Evolutionary conservation across 2,113 vertebrate species (phyloP).

Genomic region (Naja naja): DNA sequence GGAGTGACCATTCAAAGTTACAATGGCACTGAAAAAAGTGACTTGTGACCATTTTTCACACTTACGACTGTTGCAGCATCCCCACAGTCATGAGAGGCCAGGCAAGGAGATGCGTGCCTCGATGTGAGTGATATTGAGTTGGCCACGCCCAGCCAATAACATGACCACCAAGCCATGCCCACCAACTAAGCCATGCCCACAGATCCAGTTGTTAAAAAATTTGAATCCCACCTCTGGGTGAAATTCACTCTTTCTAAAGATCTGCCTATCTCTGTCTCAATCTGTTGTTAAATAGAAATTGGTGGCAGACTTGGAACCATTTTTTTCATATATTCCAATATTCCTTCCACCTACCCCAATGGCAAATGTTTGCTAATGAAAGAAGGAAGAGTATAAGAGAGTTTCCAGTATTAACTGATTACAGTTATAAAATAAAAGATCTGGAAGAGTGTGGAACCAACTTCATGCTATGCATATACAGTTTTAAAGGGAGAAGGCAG

Average conservation of each 20-base stretch:
- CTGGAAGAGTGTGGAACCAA: neutral
- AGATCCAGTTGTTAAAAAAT: too few species aligned
- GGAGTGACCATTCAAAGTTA: too few species aligned
- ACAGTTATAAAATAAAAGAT: neutral
- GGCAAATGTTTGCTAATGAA: neutral
- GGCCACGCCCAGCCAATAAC: too few species aligned
- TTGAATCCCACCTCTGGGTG: too few species aligned
- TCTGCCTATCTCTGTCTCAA: neutral
- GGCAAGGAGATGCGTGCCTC: too few species aligned
- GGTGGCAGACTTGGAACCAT: neutral
- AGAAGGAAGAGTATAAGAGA: neutral
- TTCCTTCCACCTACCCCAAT: neutral
- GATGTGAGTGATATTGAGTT: too few species aligned
- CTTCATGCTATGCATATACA: neutral
- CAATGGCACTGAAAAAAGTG: too few species aligned
- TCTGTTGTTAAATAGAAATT: neutral
- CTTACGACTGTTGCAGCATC: too few species aligned
- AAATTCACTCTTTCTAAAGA: neutral
- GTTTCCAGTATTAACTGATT: neutral
- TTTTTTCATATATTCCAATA: neutral
- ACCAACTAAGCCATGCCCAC: too few species aligned
- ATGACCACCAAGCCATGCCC: too few species aligned
- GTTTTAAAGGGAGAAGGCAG: neutral
- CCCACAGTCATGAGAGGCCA: too few species aligned
- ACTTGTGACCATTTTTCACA: too few species aligned